Conservation (phyloP, 2,113 vertebrate genomes). For the Acrocephalus kingi region DNA sequence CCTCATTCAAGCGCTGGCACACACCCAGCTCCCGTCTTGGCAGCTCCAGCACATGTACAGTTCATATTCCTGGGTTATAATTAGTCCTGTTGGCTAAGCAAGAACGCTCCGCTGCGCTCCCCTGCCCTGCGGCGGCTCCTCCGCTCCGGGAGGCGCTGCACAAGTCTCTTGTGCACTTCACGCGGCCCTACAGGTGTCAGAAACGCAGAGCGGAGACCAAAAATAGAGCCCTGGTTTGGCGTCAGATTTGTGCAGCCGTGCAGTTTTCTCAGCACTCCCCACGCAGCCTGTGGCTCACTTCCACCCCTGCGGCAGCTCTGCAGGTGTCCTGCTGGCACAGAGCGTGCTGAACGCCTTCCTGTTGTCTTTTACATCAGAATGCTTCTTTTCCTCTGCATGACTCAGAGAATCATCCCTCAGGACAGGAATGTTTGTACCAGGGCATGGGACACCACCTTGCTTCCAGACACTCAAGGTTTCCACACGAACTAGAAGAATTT, state of each 20-base stretch:
- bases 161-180: neutral
- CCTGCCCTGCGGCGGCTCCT: neutral
- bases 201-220: neutral
- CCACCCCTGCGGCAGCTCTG: slow-evolving; percentile 60
- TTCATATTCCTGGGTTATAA: neutral
- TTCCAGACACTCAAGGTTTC: neutral
- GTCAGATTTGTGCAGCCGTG: neutral
- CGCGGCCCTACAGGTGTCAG: slow-evolving; percentile 36
- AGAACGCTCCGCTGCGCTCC: neutral
- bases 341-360: neutral
- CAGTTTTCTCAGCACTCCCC: neutral
- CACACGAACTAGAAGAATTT: neutral
- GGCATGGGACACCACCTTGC: neutral
- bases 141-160: neutral
- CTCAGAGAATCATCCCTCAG: slow-evolving; percentile 7
- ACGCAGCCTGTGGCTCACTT: slow-evolving; percentile 32
- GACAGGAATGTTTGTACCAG: neutral
- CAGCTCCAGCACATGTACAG: neutral
- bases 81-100: neutral
- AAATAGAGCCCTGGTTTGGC: neutral
- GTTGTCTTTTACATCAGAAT: neutral
- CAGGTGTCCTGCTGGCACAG: slow-evolving; percentile 47
- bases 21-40: neutral
- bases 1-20: neutral
- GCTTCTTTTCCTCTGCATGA: slow-evolving; percentile 4